Percentiles rank a stretch among this genome's conserved stretches.
These are phyloP conservation scores for Daktulosphaira vitifoliae DNA, from an alignment of 1,140 invertebrate genomes.

Conservation along the genomic window DNA sequence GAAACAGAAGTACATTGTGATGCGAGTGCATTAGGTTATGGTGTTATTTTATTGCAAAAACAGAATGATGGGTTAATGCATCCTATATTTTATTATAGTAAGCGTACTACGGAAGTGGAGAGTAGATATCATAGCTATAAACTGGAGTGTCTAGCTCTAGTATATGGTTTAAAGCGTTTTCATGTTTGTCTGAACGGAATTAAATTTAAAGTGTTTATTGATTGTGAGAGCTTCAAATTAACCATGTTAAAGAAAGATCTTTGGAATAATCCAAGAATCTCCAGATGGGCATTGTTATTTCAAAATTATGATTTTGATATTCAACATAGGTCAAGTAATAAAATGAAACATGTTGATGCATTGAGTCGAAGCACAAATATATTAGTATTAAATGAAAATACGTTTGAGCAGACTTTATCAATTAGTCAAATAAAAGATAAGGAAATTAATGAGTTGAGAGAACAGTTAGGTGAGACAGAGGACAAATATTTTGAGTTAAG, in stretches of 20 bases:
- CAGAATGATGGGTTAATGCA: background rate
- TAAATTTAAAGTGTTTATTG: background rate
- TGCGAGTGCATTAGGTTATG: background rate
- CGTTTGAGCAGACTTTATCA: background rate
- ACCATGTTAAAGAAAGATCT: constrained; percentile 38
- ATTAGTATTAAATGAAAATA: background rate
- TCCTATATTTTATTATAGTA: background rate
- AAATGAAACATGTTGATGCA: constrained; percentile 7
- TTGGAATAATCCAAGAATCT: constrained; percentile 29
- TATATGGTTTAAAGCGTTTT: background rate
- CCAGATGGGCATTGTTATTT: background rate
- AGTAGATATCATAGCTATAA: constrained; percentile 1
- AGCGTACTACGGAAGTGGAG: background rate
- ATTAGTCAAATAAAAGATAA: background rate
- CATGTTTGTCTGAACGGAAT: background rate
- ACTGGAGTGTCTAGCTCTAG: background rate
- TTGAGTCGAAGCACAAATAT: background rate
- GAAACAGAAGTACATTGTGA: constrained; percentile 39
- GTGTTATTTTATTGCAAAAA: background rate
- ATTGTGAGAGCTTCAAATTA: background rate
- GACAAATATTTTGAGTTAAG: background rate
- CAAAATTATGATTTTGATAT: constrained; percentile 2
- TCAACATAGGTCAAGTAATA: background rate
- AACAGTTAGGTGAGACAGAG: background rate
- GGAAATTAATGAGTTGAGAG: background rate